Percentiles rank a stretch among this genome's conserved stretches.
Evolutionary conservation across 2,113 vertebrate genomes (phyloP).

Genomic region (Murina feae): DNA sequence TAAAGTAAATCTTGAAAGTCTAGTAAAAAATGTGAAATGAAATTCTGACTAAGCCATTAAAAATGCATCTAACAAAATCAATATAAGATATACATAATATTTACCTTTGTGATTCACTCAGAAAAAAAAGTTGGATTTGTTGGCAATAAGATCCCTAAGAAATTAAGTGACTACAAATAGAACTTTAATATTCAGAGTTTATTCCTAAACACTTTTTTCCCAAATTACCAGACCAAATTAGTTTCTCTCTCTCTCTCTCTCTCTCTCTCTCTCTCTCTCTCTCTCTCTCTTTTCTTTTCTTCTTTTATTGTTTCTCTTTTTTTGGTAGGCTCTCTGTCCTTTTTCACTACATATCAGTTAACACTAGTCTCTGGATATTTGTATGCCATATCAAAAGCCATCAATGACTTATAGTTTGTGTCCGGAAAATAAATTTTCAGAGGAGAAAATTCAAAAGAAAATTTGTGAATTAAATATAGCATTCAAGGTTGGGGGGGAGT

Average conservation of each 20-base stretch:
- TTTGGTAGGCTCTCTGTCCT: neutral
- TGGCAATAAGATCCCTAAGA: constrained; percentile 53
- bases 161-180: constrained; percentile 44
- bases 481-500: too few relatives aligned
- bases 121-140: constrained; percentile 32
- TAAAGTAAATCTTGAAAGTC: constrained; percentile 51
- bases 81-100: constrained; percentile 34
- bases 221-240: neutral
- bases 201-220: neutral
- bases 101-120: constrained; percentile 49
- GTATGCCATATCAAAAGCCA: neutral
- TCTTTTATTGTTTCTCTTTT: neutral
- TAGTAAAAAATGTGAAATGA: constrained; percentile 42
- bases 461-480: neutral
- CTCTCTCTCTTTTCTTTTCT: neutral
- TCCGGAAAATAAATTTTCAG: neutral
- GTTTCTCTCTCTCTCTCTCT: neutral
- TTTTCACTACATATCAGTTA: neutral
- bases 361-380: neutral
- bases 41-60: constrained; percentile 60
- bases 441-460: neutral
- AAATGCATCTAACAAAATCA: constrained; percentile 13
- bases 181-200: constrained; percentile 59
- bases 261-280: neutral
- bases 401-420: neutral